These are phyloP conservation scores for Pelodiscus sinensis DNA, from an alignment of 2,113 vertebrate genomes.

Conservation along the genomic window DNA sequence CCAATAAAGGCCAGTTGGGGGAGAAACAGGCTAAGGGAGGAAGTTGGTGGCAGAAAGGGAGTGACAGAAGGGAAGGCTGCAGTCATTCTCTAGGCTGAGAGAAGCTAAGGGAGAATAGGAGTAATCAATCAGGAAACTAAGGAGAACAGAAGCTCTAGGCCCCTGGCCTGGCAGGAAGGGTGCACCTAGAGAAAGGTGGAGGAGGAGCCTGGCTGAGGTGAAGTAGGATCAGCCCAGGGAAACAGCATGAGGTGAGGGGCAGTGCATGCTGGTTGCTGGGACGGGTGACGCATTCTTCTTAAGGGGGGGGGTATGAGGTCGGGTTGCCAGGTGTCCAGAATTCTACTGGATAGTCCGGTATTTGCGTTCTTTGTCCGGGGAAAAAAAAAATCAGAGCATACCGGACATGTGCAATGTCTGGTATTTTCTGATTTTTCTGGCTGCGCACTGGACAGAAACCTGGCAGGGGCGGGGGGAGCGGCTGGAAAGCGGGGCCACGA, in stretches of 20 bases:
- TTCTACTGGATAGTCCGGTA: no score
- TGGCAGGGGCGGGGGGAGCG: no score
- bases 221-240: not conserved
- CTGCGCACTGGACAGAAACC: no score
- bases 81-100: not conserved
- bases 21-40: not conserved
- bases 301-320: no score
- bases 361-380: no score
- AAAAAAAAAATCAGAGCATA: no score
- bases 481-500: no score
- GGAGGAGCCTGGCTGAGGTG: not conserved
- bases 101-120: not conserved
- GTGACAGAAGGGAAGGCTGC: not conserved
- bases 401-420: no score
- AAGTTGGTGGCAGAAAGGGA: not conserved
- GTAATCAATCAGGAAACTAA: not conserved
- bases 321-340: no score
- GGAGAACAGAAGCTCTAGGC: not conserved
- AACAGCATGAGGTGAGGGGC: not conserved
- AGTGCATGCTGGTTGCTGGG: not conserved
- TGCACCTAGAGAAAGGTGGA: not conserved
- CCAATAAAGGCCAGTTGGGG: not conserved
- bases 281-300: no score
- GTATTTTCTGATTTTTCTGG: no score
- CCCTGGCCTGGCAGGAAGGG: not conserved